Conservation (phyloP, 2,888 invertebrate species). For the Philopedon plagiatum region DNA sequence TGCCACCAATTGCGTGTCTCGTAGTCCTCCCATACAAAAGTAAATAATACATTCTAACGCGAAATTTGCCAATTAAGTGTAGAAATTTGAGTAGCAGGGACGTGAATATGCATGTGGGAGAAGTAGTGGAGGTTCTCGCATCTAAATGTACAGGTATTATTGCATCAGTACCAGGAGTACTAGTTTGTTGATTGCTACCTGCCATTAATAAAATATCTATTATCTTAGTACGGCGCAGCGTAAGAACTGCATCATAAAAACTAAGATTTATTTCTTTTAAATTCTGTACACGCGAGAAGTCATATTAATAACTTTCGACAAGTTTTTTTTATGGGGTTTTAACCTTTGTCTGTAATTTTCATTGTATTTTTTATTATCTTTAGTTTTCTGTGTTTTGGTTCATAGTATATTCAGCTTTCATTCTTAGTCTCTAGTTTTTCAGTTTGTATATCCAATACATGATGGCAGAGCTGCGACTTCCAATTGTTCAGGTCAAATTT, state of each 20-base stretch:
- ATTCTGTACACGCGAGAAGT: too few species aligned
- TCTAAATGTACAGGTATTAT: not conserved
- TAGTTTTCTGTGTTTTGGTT: too few species aligned
- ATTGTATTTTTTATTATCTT: too few species aligned
- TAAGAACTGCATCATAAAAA: not conserved
- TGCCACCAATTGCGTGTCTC: conserved; percentile 46
- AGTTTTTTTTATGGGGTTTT: too few species aligned
- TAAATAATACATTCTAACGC: conserved; percentile 43
- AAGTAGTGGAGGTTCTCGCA: conserved; percentile 6
- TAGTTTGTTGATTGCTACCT: not conserved
- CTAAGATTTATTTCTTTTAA: too few species aligned
- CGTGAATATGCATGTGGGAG: not conserved
- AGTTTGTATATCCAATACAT: too few species aligned
- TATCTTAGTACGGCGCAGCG: not conserved
- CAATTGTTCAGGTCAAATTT: too few species aligned
- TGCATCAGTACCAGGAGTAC: not conserved
- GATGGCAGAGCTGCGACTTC: too few species aligned
- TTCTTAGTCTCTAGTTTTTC: too few species aligned
- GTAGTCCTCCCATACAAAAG: conserved; percentile 37
- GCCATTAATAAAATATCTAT: not conserved
- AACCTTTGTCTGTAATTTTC: too few species aligned
- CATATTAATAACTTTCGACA: too few species aligned
- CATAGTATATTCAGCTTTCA: too few species aligned
- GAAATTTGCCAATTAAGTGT: conserved; percentile 46
- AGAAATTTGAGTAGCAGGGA: conserved; percentile 40